phyloP scores from a whole-genome alignment of 2,888 invertebrate species.

The Matsumyia berberina region DNA sequence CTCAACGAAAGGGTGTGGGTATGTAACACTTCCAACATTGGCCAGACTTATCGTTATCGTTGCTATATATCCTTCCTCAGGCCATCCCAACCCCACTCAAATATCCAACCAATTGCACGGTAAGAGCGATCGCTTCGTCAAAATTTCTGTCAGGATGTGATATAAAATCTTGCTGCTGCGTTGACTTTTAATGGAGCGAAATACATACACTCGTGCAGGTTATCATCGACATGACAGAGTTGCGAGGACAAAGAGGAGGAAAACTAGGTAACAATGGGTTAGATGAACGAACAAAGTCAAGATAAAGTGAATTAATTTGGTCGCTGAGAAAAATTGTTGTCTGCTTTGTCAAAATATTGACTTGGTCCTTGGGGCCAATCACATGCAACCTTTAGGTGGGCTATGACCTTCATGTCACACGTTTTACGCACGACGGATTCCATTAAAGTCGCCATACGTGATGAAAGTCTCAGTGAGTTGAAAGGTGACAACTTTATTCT shows the following conservation, averaged over 20 bases:
- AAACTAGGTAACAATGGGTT: neutral
- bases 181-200: constrained; percentile 32
- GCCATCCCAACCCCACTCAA: neutral
- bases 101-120: neutral
- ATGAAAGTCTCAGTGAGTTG: neutral
- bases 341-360: constrained; percentile 22
- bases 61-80: constrained; percentile 2
- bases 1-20: constrained; percentile 26
- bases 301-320: constrained; percentile 41
- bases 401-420: constrained; percentile 13
- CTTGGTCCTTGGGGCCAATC: constrained; percentile 3
- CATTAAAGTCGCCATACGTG: constrained; percentile 35
- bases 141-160: constrained; percentile 36
- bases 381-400: neutral
- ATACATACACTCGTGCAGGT: neutral
- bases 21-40: constrained; percentile 2
- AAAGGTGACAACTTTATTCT: constrained; percentile 28
- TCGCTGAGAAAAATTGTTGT: constrained; percentile 17
- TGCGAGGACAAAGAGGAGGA: neutral
- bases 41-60: constrained; percentile 39
- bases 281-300: constrained; percentile 6
- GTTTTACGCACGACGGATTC: constrained; percentile 31
- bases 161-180: constrained; percentile 7
- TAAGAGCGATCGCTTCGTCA: constrained; percentile 20
- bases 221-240: constrained; percentile 8